Conservation (phyloP, 2,797 vertebrate genomes). For the Cacajao melanocephalus region DNA sequence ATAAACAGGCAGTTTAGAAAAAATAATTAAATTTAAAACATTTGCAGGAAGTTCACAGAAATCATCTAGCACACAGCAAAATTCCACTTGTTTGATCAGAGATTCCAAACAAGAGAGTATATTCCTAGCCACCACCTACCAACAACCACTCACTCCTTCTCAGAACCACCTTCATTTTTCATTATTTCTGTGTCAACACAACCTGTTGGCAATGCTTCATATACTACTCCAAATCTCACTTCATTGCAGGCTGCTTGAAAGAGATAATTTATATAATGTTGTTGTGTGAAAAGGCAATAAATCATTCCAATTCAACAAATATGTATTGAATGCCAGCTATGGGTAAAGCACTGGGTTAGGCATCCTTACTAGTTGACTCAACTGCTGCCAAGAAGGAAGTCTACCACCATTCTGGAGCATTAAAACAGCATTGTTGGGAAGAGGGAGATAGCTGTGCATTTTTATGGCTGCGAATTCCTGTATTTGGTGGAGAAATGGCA, state of each 20-base stretch:
- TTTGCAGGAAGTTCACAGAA: neutral
- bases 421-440: neutral
- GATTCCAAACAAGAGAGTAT: neutral
- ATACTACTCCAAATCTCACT: conserved; percentile 40
- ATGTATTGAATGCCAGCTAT: neutral
- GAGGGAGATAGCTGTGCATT: neutral
- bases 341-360: neutral
- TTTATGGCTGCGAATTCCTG: conserved; percentile 61
- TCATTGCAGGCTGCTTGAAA: neutral
- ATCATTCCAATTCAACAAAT: conserved; percentile 14
- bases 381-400: neutral
- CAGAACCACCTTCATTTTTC: neutral
- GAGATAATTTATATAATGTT: neutral
- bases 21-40: neutral
- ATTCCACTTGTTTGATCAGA: neutral
- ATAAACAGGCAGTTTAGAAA: neutral
- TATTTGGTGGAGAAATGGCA: conserved; percentile 71
- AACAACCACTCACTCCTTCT: neutral
- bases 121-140: neutral
- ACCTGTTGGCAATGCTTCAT: conserved; percentile 6
- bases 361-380: conserved; percentile 19
- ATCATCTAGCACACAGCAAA: neutral
- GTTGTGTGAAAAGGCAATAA: conserved; percentile 18
- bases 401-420: neutral
- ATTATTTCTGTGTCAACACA: conserved; percentile 32